Evolutionary conservation across 2,113 vertebrate genomes (phyloP).

Genomic region (Cisticola juncidis): DNA sequence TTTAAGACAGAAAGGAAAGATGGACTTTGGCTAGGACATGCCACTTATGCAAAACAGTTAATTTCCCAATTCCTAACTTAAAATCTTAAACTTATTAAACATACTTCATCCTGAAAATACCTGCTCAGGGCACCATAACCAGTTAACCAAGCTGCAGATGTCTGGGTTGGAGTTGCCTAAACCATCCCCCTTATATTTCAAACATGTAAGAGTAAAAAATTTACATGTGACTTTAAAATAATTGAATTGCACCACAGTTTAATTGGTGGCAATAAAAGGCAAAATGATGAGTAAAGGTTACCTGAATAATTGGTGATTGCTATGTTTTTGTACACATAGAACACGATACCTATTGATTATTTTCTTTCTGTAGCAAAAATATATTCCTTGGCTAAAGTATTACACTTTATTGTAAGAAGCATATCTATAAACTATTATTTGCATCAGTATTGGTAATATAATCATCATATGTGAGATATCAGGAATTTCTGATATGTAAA

Average conservation of each 20-base stretch:
- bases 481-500: background rate
- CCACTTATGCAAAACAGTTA: background rate
- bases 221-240: background rate
- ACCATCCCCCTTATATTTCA: background rate
- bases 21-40: background rate
- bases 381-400: background rate
- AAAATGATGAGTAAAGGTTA: background rate
- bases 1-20: background rate
- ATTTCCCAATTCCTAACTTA: background rate
- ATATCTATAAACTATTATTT: background rate
- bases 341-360: background rate
- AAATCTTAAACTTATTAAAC: background rate
- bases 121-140: background rate
- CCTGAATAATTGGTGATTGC: background rate
- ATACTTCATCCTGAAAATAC: background rate
- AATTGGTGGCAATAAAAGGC: background rate
- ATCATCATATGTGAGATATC: background rate
- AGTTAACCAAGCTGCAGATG: background rate
- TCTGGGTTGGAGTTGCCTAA: background rate
- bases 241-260: background rate
- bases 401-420: background rate
- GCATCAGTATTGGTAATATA: background rate
- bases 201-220: background rate
- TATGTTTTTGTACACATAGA: background rate
- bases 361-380: background rate